Base-by-base conservation (phyloP, 2,797 vertebrate genomes). In the Hydrolagus colliei region DNA sequence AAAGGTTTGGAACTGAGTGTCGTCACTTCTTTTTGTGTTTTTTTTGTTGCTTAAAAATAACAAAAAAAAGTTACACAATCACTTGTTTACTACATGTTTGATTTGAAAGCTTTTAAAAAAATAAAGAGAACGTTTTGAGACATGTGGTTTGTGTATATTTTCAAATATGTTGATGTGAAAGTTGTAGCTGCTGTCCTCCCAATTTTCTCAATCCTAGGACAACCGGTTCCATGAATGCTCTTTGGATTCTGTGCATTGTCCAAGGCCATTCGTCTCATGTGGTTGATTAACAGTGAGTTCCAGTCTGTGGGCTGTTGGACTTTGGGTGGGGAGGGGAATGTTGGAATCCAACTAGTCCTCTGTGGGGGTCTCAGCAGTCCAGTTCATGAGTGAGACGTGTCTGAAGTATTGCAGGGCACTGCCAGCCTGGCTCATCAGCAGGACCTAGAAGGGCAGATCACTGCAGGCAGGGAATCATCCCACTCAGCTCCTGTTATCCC, bases 61-160 rank as follows among this genome's bases (percentile, higher is more conserved):
- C 16, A 65, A 52, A 71, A 63, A 63, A 84, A 84, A 84, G 63
- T 27, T 67, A 68, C 79, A 84, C 16, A 65, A 16, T 68, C 63
- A 68, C 63, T 32, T 16, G 65, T 84, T 84, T 41, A 84, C 79
- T 84, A 84, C 65, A 84, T 68, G 27, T 67, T 84, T 84, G 65
- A 35, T 84, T 84, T 68, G 63, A 84, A 84, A 84, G 79, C 65
- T 84, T 84, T 84, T 84, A 32, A 84, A 35, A 84, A 84, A 84
- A 84, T 84, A 84, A 84, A 84, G 71, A 71, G 79, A 84, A 84
- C 27, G 71, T 84, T 84, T 84, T 84, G 79, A 84, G 79, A 68
- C 79, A 52, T 6, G 41, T 52, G 41, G 41, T 52, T 52, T 52
- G 41, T 3, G 41, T 52, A 52, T 52, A 3, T 52, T 52, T 52